A percentile compares a stretch with the other conserved stretches of the same genome.
These are phyloP conservation scores for Corythornis vintsioides DNA, from an alignment of 2,113 vertebrate species.

Conservation along the genomic window DNA sequence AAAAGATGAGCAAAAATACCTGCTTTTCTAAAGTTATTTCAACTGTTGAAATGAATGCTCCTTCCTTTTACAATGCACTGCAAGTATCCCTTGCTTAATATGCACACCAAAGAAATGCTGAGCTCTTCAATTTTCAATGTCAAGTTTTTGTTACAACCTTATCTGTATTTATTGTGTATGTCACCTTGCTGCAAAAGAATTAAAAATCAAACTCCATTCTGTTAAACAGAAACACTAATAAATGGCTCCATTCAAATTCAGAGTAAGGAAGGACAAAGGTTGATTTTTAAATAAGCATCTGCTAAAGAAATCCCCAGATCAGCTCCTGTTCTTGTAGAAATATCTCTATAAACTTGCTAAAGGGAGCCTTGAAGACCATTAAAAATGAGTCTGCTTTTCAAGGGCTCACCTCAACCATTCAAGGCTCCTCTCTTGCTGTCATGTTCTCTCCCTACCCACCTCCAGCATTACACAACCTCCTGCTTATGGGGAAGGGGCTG, in stretches of 20 bases:
- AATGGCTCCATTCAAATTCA: slow-evolving; percentile 1
- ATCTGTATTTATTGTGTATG: background rate
- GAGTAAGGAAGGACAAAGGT: slow-evolving; percentile 10
- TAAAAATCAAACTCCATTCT: background rate
- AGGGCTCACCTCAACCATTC: background rate
- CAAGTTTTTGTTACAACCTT: background rate
- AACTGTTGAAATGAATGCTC: background rate
- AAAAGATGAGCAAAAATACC: background rate
- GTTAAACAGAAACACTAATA: background rate
- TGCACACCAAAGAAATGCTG: background rate
- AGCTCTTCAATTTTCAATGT: background rate
- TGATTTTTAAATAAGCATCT: slow-evolving; percentile 7
- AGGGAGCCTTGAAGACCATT: background rate
- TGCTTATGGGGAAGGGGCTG: background rate
- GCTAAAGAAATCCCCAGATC: slow-evolving; percentile 1
- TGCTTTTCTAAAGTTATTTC: background rate
- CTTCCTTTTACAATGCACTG: background rate
- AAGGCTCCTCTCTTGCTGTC: background rate
- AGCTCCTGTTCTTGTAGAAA: background rate
- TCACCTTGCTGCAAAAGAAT: background rate
- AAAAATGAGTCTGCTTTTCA: background rate
- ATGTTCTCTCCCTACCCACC: background rate
- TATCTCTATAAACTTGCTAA: background rate
- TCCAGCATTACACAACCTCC: background rate
- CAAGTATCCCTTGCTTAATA: background rate